Conservation (phyloP, 2,888 invertebrate species). For the Megaustenia siamemsis region DNA sequence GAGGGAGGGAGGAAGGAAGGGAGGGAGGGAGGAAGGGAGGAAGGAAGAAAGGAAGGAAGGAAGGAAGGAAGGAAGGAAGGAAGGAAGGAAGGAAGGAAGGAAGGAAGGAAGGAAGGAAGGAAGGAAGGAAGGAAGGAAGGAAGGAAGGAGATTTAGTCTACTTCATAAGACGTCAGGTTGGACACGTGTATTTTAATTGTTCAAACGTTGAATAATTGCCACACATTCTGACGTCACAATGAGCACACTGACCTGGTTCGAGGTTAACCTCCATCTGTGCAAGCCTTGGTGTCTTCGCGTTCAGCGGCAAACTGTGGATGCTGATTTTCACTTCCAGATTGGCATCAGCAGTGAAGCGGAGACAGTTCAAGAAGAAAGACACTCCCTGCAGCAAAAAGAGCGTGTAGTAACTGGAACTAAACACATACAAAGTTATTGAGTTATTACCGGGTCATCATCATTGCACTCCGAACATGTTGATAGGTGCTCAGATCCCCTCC, state of each 20-base stretch:
- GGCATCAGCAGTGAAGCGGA: background rate
- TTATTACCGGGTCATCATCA: too few relatives aligned
- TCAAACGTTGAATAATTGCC: too few relatives aligned
- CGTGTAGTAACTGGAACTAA: too few relatives aligned
- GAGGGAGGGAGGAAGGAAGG: background rate
- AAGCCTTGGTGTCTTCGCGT: background rate
- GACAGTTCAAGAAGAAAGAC: conserved; percentile 27
- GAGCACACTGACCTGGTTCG: conserved; percentile 7
- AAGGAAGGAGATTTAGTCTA: background rate
- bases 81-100: background rate
- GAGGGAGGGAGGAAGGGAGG: background rate
- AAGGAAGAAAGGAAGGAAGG: background rate
- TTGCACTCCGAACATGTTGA: too few relatives aligned
- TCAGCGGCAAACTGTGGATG: conserved; percentile 24
- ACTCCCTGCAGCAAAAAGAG: background rate
- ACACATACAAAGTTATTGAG: too few relatives aligned
- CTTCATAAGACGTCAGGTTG: too few relatives aligned
- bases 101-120: background rate
- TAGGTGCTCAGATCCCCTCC: too few relatives aligned
- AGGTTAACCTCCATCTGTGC: background rate
- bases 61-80: background rate
- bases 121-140: background rate
- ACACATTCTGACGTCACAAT: background rate
- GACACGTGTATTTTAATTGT: too few relatives aligned
- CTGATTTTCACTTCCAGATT: background rate